Conservation (phyloP, 2,888 invertebrate genomes). For the Philopedon plagiatum region DNA sequence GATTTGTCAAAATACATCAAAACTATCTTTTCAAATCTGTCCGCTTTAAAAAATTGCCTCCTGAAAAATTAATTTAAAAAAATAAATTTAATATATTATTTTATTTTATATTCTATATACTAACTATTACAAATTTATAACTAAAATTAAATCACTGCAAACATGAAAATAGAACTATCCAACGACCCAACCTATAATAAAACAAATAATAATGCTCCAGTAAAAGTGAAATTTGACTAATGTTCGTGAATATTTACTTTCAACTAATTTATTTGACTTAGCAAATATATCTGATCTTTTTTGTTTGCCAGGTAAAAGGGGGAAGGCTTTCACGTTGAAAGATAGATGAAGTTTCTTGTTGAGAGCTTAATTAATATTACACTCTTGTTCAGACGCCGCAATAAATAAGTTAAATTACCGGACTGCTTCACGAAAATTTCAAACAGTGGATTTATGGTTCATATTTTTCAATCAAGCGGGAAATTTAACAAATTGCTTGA, state of each 20-base stretch:
- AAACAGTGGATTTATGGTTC: constrained; percentile 51
- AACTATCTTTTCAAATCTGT: no score
- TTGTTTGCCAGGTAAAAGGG: constrained; percentile 63
- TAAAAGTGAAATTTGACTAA: constrained; percentile 48
- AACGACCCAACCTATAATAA: no score
- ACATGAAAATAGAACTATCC: no score
- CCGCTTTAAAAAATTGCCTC: no score
- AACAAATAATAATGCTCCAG: constrained; percentile 15
- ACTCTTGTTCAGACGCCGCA: constrained; percentile 62
- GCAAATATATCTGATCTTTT: constrained; percentile 55
- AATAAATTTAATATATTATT: no score
- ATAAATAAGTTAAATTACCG: constrained; percentile 65
- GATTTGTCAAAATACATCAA: no score
- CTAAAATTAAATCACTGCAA: no score
- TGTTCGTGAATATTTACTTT: constrained; percentile 52
- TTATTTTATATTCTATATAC: no score
- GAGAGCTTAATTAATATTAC: constrained; percentile 66
- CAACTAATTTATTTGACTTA: constrained; percentile 54
- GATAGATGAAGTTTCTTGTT: constrained; percentile 62
- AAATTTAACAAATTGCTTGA: constrained; percentile 12
- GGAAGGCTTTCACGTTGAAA: constrained; percentile 56
- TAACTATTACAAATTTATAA: no score
- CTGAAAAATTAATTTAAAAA: no score
- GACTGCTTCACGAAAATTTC: constrained; percentile 59
- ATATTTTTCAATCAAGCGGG: constrained; percentile 51